Evolutionary conservation across 2,888 invertebrate species (phyloP).

Genomic region (Metallyticus violacea): DNA sequence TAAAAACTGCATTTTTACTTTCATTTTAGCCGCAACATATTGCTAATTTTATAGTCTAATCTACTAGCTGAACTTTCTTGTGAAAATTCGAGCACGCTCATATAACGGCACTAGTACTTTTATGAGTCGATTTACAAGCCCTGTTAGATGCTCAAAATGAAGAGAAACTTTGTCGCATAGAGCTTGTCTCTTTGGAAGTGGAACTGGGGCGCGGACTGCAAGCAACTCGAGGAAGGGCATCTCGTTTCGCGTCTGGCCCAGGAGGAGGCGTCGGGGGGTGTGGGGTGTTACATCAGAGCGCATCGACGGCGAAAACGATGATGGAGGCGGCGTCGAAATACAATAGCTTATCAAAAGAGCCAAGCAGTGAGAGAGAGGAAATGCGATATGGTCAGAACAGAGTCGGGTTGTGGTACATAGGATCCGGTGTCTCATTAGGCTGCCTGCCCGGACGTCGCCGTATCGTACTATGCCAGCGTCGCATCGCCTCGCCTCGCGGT

Average conservation of each 20-base stretch:
- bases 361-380: constrained; percentile 14
- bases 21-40: no score
- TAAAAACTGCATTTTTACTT: no score
- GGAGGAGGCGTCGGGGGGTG: neutral
- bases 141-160: no score
- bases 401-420: constrained; percentile 17
- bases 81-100: no score
- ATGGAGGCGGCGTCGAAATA: constrained; percentile 26
- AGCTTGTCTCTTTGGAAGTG: neutral
- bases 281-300: constrained; percentile 6
- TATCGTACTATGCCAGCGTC: neutral
- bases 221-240: neutral
- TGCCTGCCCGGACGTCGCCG: constrained; percentile 12
- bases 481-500: neutral
- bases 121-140: no score
- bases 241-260: neutral
- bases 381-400: neutral
- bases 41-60: no score
- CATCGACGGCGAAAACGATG: constrained; percentile 2
- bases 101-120: no score
- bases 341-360: constrained; percentile 33
- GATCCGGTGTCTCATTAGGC: constrained; percentile 30
- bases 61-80: no score
- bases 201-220: neutral
- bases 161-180: neutral